Conservation (phyloP, 2,113 vertebrate genomes). For the Cyprinodon tularosa region DNA sequence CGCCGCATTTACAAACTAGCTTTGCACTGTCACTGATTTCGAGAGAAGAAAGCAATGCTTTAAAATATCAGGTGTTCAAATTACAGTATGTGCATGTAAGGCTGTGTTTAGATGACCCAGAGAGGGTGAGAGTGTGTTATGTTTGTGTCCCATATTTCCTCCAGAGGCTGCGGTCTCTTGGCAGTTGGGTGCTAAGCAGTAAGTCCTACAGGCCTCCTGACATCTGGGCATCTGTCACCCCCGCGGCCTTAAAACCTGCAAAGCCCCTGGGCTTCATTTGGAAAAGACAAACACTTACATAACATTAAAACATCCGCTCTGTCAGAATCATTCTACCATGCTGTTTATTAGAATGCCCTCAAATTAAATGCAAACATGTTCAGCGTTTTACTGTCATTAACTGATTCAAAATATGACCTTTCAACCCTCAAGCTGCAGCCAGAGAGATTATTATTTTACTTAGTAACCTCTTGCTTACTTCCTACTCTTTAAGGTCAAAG, state of each 20-base stretch:
- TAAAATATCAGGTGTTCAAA: conserved; percentile 10
- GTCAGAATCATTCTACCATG: background rate
- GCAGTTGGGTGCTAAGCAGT: conserved; percentile 54
- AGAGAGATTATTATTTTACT: background rate
- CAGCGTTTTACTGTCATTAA: background rate
- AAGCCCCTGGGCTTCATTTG: conserved; percentile 40
- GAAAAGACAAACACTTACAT: conserved; percentile 39
- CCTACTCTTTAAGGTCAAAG: background rate
- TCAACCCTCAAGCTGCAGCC: background rate
- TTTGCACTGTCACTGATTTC: conserved; percentile 14
- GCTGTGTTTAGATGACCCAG: background rate
- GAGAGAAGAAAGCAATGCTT: conserved; percentile 10
- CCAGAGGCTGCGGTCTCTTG: conserved; percentile 29
- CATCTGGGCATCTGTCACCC: conserved; percentile 45
- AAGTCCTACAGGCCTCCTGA: conserved; percentile 33
- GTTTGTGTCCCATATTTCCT: conserved; percentile 22
- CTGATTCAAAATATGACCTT: background rate
- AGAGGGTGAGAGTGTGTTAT: background rate
- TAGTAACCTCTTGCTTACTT: background rate
- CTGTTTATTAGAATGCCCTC: background rate
- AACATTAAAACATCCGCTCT: conserved; percentile 3
- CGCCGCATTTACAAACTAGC: conserved; percentile 23
- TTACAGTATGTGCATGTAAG: background rate
- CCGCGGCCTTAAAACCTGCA: conserved; percentile 38
- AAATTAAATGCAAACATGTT: conserved; percentile 4